Evolutionary conservation across 2,113 vertebrate species (phyloP), one percentile per base, ranked within the genome.

Genomic region (Chaetops frenatus): DNA sequence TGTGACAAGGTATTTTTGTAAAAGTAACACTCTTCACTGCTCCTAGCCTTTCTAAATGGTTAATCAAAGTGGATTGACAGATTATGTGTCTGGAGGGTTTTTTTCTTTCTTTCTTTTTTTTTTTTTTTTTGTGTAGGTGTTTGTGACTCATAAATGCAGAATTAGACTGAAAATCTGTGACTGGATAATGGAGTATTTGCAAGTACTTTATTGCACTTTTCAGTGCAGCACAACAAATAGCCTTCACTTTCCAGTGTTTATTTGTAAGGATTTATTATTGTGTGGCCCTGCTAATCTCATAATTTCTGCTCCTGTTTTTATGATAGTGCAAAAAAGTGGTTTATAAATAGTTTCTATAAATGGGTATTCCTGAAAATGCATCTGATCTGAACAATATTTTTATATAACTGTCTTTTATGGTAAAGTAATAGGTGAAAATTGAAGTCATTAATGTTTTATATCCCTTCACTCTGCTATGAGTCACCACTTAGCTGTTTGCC

Each of bases 111-210:
- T 9, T 4, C 25, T 48, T 53, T 28, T 47, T 18, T 21, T 77
- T 73, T 92, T 91, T 78, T 54, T 29, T 28, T 3, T 24, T 7
- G 56, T 81, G 97, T 97, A 95, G 96, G 95, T 96, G 96, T 96
- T 88, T 95, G 81, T 97, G 97, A 97, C 88, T 97, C 97, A 97
- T 88, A 96, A 96, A 94, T 87, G 80, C 94, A 97, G 96, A 97
- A 97, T 97, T 97, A 97, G 92, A 94, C 81, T 0, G 0, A 96
- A 97, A 95, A 96, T 96, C 96, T 96, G 86, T 91, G 95, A 94
- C 67, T 95, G 76, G 76, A 90, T 93, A 96, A 96, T 91, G 61
- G 88, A 86, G 69, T 90, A 90, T 96, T 97, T 97, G 73, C 86
- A 95, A 94, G 93, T 95, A 90, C 69, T 95, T 86, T 74, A 90